Base-by-base conservation (phyloP, 2,888 invertebrate genomes). In the Epinotia ramella region DNA sequence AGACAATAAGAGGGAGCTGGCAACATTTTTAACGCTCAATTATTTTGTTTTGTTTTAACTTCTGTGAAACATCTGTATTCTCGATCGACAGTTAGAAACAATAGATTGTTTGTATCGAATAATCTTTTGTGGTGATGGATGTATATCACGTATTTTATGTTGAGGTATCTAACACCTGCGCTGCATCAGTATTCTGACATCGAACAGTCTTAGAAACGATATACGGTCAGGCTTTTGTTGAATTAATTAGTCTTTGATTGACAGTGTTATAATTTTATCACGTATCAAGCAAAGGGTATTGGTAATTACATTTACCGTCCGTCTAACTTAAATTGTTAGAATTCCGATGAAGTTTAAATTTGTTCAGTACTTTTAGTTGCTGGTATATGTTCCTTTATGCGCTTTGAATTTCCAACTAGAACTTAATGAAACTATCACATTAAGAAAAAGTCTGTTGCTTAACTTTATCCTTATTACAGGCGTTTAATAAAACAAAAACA, bases 31-130 rank as follows among this genome's bases (percentile, higher is more conserved):
- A 60, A 65, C n/a, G 59, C 20, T n/a, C 20, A 28, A 53, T 53
- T 62, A n/a, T 66, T 68, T 46, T 56, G 24, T 73, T 62, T 67
- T 72, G 53, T 24, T 24, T 40, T 18, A 28, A 68, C 57, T 69
- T 74, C 73, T 64, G 28, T 57, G 63, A 64, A 63, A 68, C 46
- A 62, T 68, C 57, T 63, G 68, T 73, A 64, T 69, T 68, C 63
- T 63, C 62, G 67, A 67, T 33, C 18, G 7, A 44, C 44, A 11
- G 4, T 28, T 40, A 56, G 28, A 68, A 56, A 73, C 73, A 73
- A 73, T 63, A 63, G 68, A 63, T 44, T 63, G 40, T 40, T 56
- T 62, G 40, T 63, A 60, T 68, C 68, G 49, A 73, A 63, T 68
- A 63, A 68, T 68, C n/a, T 60, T 28, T 49, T 49, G n/a, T 69